phyloP scores from a whole-genome alignment of 2,888 invertebrate species.

The Tineola bisselliella region DNA sequence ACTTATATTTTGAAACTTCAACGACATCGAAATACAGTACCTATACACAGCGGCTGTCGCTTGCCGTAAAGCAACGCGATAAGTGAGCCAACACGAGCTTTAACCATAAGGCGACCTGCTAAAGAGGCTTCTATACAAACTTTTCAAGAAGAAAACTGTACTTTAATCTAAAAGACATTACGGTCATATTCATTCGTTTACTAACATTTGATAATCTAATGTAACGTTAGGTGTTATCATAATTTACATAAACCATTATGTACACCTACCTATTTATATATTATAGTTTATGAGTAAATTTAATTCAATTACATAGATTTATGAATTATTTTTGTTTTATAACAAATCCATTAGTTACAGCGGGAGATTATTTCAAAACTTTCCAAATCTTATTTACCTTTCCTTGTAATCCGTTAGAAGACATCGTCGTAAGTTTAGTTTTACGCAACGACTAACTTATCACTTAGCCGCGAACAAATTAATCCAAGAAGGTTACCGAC shows the following conservation, averaged over 20 bases:
- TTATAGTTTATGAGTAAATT: too few relatives aligned
- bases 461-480: slow-evolving; percentile 57
- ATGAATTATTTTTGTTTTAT: background rate
- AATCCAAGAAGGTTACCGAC: slow-evolving; percentile 54
- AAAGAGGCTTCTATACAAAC: slow-evolving; percentile 26
- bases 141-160: slow-evolving; percentile 15
- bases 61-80: slow-evolving; percentile 35
- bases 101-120: slow-evolving; percentile 41
- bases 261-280: background rate
- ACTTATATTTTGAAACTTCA: too few relatives aligned
- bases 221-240: background rate
- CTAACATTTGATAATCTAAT: background rate
- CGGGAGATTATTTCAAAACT: slow-evolving; percentile 2
- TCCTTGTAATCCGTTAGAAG: slow-evolving; percentile 29
- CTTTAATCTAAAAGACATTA: slow-evolving; percentile 29
- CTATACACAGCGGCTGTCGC: slow-evolving; percentile 40
- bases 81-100: slow-evolving; percentile 42
- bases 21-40: too few relatives aligned
- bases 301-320: background rate
- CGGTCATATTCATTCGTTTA: slow-evolving; percentile 22
- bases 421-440: slow-evolving; percentile 39
- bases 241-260: background rate
- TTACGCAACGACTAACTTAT: slow-evolving; percentile 44
- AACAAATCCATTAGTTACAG: background rate
- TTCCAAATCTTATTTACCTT: slow-evolving; percentile 20